Percentiles rank a stretch among this genome's conserved stretches.
phyloP scores from a whole-genome alignment of 2,888 invertebrate species.

The Acronicta aceris region DNA sequence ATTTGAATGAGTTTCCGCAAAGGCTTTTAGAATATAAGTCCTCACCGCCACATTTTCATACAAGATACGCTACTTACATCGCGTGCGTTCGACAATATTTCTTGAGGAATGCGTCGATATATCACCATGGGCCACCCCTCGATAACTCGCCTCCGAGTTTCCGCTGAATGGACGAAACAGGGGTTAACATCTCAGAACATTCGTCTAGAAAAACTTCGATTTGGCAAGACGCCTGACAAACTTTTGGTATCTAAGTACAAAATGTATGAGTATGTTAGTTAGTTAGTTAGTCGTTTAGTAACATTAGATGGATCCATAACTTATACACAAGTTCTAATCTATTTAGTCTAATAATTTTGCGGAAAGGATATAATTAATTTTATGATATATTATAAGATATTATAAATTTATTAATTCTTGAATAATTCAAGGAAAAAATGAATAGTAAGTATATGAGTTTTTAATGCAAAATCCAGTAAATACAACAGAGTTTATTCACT shows the following conservation, averaged over 20 bases:
- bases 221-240: slow-evolving; percentile 41
- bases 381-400: no score
- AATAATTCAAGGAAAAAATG: no score
- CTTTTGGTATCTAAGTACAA: slow-evolving; percentile 14
- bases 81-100: slow-evolving; percentile 77
- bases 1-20: slow-evolving; percentile 54
- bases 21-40: slow-evolving; percentile 55
- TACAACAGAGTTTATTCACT: no score
- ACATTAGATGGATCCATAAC: no score
- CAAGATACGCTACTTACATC: slow-evolving; percentile 70
- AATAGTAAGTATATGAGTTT: no score
- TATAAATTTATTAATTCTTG: no score
- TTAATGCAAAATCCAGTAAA: no score
- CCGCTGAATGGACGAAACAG: slow-evolving; percentile 70
- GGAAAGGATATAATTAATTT: no score
- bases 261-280: slow-evolving; percentile 1
- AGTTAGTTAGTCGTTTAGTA: no score
- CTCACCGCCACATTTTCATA: slow-evolving; percentile 57
- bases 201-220: slow-evolving; percentile 28
- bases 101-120: slow-evolving; percentile 78
- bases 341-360: no score
- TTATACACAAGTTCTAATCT: no score
- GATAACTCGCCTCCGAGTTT: slow-evolving; percentile 76
- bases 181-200: slow-evolving; percentile 46
- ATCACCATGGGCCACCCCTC: slow-evolving; percentile 79